phyloP scores from a whole-genome alignment of 2,113 vertebrate genomes.

The Ibidorhyncha struthersii region DNA sequence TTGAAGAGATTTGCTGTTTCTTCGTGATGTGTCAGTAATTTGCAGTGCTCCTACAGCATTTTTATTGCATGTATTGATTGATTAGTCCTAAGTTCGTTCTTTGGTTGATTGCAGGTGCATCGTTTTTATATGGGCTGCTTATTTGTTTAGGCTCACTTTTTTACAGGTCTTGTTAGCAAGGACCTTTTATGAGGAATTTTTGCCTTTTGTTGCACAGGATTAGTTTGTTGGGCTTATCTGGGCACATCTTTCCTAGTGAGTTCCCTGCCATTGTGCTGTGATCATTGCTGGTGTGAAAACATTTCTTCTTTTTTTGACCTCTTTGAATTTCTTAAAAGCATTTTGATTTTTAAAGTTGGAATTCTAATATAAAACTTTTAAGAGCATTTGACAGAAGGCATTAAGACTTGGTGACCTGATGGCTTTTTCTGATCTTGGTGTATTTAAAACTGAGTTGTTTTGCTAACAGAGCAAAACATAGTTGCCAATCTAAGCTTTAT shows the following conservation, averaged over 20 bases:
- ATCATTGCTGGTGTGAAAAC: not conserved
- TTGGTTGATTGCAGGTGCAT: not conserved
- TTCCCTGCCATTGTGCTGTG: not conserved
- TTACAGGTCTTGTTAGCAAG: not conserved
- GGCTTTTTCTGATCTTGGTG: not conserved
- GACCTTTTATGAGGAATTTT: not conserved
- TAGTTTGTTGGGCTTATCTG: not conserved
- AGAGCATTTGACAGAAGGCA: not conserved
- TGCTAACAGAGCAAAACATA: not conserved
- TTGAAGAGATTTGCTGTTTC: not conserved
- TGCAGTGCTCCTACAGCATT: not conserved
- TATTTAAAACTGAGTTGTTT: not conserved
- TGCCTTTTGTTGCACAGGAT: not conserved
- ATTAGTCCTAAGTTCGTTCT: not conserved
- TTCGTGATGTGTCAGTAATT: not conserved
- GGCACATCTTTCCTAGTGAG: not conserved
- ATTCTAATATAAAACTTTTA: not conserved
- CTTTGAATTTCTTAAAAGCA: not conserved
- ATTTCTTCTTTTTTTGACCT: not conserved
- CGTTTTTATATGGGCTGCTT: not conserved
- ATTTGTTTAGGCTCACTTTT: not conserved
- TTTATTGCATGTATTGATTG: not conserved
- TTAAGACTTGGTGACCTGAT: not conserved
- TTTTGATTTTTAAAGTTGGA: not conserved
- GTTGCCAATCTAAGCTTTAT: not conserved